A percentile compares a stretch with the other conserved stretches of the same genome.
These are phyloP conservation scores for Glomeris marginata DNA, from an alignment of 2,888 invertebrate species.

Conservation along the genomic window DNA sequence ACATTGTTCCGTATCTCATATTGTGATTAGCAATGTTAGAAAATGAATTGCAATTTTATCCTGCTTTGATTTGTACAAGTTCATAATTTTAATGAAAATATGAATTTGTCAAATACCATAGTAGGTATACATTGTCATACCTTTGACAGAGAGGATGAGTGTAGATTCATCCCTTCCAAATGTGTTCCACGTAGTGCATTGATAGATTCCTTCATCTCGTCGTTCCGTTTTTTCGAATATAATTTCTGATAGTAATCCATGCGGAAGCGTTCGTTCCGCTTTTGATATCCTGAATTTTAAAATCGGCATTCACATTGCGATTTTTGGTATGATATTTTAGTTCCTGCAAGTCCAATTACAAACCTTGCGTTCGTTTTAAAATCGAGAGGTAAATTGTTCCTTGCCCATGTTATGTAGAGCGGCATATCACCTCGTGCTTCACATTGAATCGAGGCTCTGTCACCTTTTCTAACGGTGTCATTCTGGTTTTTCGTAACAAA, in stretches of 20 bases:
- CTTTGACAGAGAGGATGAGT: background rate
- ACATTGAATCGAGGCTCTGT: slow-evolving; percentile 79
- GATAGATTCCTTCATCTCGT: slow-evolving; percentile 9
- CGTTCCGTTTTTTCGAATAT: slow-evolving; percentile 5
- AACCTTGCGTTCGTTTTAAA: slow-evolving; percentile 68
- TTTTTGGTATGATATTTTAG: background rate
- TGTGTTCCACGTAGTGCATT: slow-evolving; percentile 9
- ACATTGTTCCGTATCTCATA: no score
- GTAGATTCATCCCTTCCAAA: slow-evolving; percentile 9
- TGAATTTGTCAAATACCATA: no score
- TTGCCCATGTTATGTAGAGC: slow-evolving; percentile 86
- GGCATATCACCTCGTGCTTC: slow-evolving; percentile 76
- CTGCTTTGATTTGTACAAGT: no score
- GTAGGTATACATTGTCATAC: no score
- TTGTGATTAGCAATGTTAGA: no score
- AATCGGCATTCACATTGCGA: background rate
- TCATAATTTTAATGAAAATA: no score
- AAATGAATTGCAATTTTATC: no score
- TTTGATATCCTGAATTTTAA: slow-evolving; percentile 1
- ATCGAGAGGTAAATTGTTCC: slow-evolving; percentile 81
- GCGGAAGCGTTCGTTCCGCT: slow-evolving; percentile 3
- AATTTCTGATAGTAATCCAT: slow-evolving; percentile 10
- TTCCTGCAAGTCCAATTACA: background rate
- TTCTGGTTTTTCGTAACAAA: slow-evolving; percentile 82
- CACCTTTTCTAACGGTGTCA: slow-evolving; percentile 77